Evolutionary conservation across 2,888 invertebrate genomes (phyloP), one percentile per base, ranked within the genome.

Genomic region (Caenorhabditis angaria): DNA sequence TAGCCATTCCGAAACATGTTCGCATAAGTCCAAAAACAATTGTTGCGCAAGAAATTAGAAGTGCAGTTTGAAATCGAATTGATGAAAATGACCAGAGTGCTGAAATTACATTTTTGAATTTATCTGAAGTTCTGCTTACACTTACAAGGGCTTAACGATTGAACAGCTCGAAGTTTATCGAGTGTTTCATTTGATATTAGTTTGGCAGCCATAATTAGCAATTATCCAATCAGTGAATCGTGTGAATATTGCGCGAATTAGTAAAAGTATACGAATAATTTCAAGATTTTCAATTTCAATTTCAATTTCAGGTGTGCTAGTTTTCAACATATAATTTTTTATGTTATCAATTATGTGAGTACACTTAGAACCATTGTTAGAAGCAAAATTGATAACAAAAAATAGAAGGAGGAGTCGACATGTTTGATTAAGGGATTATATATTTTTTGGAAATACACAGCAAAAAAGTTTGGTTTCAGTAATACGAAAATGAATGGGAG

Each of bases 1-100:
- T 74, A n/a, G 84, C 84, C 84, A 84, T 84, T 56, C 80, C 76
- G 22, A 84, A 65, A 54, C 77, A 73, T 20, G 76, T 77, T 14
- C 84, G 58, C 66, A 82, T 72, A 29, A 82, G 47, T 20, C 77
- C 80, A 28, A 82, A 75, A 27, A 83, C 78, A 1, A 75, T 60
- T 66, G 83, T 78, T 2, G 81, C 78, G 0, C 70, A 54, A 0
- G 77, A 71, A 35, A 85, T 68, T 12, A 85, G 58, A 12, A 82
- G 51, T 0, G 82, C 80, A 25, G 80, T 83, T 62, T 80, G 82
- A 60, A 85, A 71, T 10, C 85, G 80, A 1, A 84, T 64, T 4
- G 85, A 82, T 5, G 63, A 63, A 25, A 73, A 29, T 2, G 82
- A 77, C 85, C 85, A 85, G 62, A 85, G 68, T 0, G 77, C 84